These are phyloP conservation scores for Styela clava DNA, from an alignment of 23 tunicate genomes.

Conservation along the genomic window DNA sequence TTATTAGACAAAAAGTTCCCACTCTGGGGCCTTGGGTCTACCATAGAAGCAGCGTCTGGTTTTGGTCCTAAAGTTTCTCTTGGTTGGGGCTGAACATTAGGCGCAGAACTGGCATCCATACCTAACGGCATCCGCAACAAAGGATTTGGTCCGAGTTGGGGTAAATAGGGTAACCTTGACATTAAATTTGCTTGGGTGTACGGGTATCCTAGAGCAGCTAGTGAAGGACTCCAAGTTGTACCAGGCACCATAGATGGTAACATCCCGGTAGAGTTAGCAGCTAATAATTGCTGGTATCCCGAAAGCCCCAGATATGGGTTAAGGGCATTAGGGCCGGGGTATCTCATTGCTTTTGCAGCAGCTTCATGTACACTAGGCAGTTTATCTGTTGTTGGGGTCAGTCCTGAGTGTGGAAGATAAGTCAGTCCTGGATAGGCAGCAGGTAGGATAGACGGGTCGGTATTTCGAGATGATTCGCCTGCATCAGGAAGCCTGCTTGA, in stretches of 20 bases:
- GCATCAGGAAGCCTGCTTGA: background rate
- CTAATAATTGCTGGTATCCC: constrained; percentile 1
- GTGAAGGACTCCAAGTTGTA: constrained; percentile 4
- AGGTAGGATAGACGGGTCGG: background rate
- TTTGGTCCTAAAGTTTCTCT: background rate
- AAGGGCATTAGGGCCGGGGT: constrained; percentile 12
- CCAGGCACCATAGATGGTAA: constrained; percentile 10
- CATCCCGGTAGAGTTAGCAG: background rate
- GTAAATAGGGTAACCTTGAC: constrained; percentile 2
- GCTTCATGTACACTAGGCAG: constrained; percentile 6
- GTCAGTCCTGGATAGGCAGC: background rate
- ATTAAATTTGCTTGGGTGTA: constrained; percentile 13
- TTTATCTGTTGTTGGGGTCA: background rate
- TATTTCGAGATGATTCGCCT: background rate
- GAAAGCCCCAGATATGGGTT: constrained; percentile 8
- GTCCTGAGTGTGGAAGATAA: background rate
- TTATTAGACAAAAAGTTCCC: background rate
- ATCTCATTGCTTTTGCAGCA: constrained; percentile 14
- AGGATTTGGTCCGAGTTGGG: constrained; percentile 2
- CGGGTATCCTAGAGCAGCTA: constrained; percentile 17
- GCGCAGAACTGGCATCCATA: background rate
- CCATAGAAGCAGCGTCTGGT: background rate
- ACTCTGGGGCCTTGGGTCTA: constrained; percentile 14
- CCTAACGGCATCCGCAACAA: constrained; percentile 16
- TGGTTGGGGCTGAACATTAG: background rate